Evolutionary conservation across 2,797 vertebrate species (phyloP).

Genomic region (Schizothorax lantsangensis): DNA sequence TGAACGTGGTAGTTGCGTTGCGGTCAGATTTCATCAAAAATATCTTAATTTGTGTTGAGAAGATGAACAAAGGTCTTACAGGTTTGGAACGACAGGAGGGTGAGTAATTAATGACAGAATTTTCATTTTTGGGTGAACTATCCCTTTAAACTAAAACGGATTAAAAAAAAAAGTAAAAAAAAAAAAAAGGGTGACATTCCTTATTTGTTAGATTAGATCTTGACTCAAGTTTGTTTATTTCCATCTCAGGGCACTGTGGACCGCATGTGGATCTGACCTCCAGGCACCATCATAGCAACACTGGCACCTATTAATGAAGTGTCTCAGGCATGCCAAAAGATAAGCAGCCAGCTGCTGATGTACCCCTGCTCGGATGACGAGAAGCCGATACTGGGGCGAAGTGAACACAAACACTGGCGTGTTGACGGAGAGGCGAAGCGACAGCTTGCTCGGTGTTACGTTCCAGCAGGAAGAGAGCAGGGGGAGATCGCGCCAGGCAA

Average conservation of each 20-base stretch:
- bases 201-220: constrained; percentile 8
- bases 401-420: constrained; percentile 55
- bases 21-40: background rate
- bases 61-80: too few species aligned
- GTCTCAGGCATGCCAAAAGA: constrained; percentile 45
- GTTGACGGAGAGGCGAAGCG: constrained; percentile 56
- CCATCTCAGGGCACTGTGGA: background rate
- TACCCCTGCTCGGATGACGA: constrained; percentile 50
- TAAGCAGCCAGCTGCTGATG: constrained; percentile 55
- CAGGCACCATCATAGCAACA: constrained; percentile 32
- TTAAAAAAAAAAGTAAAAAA: background rate
- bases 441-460: constrained; percentile 57
- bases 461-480: constrained; percentile 51
- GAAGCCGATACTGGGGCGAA: constrained; percentile 55
- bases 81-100: background rate
- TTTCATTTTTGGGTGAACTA: background rate
- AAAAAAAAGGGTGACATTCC: background rate
- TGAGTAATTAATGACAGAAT: background rate
- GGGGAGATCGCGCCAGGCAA: constrained; percentile 34
- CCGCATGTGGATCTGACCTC: constrained; percentile 28
- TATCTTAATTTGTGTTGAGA: background rate
- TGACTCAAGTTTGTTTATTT: constrained; percentile 16
- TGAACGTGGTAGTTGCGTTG: too few species aligned
- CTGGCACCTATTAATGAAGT: constrained; percentile 51
- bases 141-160: background rate